A percentile compares a stretch with the other conserved stretches of the same genome.
Evolutionary conservation across 2,888 invertebrate species (phyloP).

Genomic region (Drosophila pseudotakahashii): DNA sequence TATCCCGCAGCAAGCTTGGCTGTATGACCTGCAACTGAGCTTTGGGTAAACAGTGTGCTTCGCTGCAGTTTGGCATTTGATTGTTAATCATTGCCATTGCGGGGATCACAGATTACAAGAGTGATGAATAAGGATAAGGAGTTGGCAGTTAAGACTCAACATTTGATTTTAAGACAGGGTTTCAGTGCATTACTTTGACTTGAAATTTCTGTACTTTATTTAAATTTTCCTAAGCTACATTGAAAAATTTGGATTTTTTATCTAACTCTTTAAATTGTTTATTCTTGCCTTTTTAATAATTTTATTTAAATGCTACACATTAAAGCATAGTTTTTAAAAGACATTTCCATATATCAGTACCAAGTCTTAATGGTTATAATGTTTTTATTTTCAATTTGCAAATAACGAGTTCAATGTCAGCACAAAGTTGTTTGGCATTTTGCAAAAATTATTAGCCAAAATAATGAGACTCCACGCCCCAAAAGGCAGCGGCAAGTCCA

Average conservation of each 20-base stretch:
- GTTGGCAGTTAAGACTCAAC: neutral
- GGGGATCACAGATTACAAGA: neutral
- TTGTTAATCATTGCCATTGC: conserved; percentile 37
- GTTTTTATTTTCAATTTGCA: conserved; percentile 57
- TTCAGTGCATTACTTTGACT: too few relatives aligned
- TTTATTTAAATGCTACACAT: neutral
- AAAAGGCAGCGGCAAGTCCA: conserved; percentile 50
- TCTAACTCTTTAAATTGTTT: too few relatives aligned
- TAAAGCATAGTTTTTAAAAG: neutral
- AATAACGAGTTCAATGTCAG: conserved; percentile 67
- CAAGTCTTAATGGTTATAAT: neutral
- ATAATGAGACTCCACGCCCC: conserved; percentile 51
- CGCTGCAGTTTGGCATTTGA: conserved; percentile 30
- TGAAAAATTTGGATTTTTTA: too few relatives aligned
- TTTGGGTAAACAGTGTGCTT: conserved; percentile 51
- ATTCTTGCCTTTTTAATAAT: neutral
- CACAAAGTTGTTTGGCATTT: conserved; percentile 55
- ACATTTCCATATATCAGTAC: conserved; percentile 14
- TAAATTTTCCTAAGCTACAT: too few relatives aligned
- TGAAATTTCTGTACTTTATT: too few relatives aligned
- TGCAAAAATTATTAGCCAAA: conserved; percentile 57
- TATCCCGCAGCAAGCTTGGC: conserved; percentile 23
- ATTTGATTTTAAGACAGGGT: neutral
- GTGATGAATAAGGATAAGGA: too few relatives aligned
- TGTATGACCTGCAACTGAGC: conserved; percentile 61